These are phyloP conservation scores for Chaitophorus viminalis DNA, from an alignment of 2,888 invertebrate species.

Conservation along the genomic window DNA sequence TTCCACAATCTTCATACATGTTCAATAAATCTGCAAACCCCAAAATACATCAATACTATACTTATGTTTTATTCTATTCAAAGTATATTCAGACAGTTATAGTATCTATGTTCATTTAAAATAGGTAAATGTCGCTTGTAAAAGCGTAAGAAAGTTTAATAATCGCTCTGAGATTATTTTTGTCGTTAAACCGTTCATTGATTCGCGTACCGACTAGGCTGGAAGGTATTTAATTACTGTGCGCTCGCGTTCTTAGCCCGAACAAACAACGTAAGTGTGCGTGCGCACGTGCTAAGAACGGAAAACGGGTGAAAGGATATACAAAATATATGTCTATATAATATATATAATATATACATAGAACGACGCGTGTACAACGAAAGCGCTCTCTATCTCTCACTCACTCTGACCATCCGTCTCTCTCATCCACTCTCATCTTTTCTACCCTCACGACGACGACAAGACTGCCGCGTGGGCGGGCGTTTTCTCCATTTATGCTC, in stretches of 20 bases:
- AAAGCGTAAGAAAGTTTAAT: no score
- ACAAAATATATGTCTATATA: constrained; percentile 28
- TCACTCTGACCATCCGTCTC: background rate
- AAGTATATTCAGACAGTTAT: no score
- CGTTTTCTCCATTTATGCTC: constrained; percentile 48
- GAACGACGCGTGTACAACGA: background rate
- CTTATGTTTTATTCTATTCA: no score
- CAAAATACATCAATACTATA: no score
- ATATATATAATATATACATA: background rate
- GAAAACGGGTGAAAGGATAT: constrained; percentile 33
- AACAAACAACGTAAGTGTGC: background rate
- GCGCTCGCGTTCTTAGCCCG: background rate
- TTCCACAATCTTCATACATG: no score
- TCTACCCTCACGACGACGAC: background rate
- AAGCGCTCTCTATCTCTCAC: background rate
- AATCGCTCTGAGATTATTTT: no score
- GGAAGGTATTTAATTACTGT: constrained; percentile 1
- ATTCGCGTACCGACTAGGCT: background rate
- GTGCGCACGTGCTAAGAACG: background rate
- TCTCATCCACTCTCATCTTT: background rate
- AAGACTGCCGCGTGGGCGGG: constrained; percentile 8
- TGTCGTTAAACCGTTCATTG: no score
- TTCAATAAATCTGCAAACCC: no score
- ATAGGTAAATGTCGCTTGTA: no score
- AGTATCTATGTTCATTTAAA: no score